Conservation (phyloP, 1,140 invertebrate species). For the Philopotamus ludificatus region DNA sequence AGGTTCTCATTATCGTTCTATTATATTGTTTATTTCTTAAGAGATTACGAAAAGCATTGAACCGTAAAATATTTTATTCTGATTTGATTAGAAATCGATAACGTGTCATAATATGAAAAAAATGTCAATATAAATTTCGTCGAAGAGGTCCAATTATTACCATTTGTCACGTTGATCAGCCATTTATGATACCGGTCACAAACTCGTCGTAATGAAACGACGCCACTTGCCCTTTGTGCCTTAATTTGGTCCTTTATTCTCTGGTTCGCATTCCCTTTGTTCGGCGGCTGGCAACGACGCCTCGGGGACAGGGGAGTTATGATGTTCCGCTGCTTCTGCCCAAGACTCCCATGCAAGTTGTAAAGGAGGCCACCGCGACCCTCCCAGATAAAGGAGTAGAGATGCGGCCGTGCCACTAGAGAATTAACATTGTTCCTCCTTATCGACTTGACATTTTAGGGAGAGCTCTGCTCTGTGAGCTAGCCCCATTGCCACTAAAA, state of each 20-base stretch:
- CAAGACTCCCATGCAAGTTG: constrained; percentile 8
- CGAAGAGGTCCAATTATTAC: not conserved
- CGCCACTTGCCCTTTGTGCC: constrained; percentile 36
- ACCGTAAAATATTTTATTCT: too few relatives aligned
- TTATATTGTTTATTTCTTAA: too few relatives aligned
- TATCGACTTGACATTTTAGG: constrained; percentile 38
- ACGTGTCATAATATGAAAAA: too few relatives aligned
- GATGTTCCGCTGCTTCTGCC: constrained; percentile 25
- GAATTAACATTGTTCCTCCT: constrained; percentile 37
- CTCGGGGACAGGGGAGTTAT: constrained; percentile 35
- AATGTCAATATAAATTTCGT: too few relatives aligned
- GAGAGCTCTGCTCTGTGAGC: too few relatives aligned
- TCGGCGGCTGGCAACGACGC: constrained; percentile 30
- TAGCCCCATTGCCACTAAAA: too few relatives aligned
- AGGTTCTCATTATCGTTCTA: too few relatives aligned
- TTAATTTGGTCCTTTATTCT: constrained; percentile 40
- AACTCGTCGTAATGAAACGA: constrained; percentile 28
- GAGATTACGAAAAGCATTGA: too few relatives aligned
- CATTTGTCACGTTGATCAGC: not conserved
- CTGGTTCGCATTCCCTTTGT: constrained; percentile 33
- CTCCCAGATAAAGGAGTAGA: constrained; percentile 34
- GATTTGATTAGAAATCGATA: not conserved
- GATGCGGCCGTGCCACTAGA: constrained; percentile 33
- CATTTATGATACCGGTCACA: constrained; percentile 1
- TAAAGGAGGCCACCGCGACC: constrained; percentile 12